Base-by-base conservation (phyloP, 2,888 invertebrate species). In the Papilio gigon region DNA sequence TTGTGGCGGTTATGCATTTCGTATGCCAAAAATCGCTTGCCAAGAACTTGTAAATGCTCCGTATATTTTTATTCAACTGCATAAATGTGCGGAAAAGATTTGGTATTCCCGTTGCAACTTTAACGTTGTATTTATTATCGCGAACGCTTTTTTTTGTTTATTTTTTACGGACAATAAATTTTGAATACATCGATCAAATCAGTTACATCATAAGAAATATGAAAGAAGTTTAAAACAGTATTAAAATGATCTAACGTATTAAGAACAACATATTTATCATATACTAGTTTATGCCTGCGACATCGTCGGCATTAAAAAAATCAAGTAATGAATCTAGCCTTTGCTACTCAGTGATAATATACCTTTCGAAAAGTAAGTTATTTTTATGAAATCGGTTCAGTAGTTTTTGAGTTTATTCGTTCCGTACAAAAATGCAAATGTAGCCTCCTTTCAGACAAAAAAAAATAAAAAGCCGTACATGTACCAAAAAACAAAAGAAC, bases 1-100 rank as follows among this genome's bases (percentile, higher is more conserved):
- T 76, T 76, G 74, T 73, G 75, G 70, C 59, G 70, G 70, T 62
- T 71, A 74, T 74, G 75, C 72, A 75, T 76, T 70, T 73, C 67
- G 72, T 71, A 72, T 72, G 71, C 74, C 70, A 74, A 75, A 78
- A 75, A 75, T 71, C 69, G 73, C 65, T 73, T 76, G 79, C 79
- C 79, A 77, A 75, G 74, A 75, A n/a, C 64, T 66, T 63, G 66
- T 63, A 67, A 66, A 70, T 70, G 70, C 59, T 63, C 12, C 35
- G 67, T 67, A 53, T 53, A 67, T 70, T 67, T 70, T 70, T 66
- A 63, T 70, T 63, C 62, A 63, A 56, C 59, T 65, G 59, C 58
- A 70, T 70, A 65, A 70, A 70, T 62, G 69, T 62, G 69, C 56
- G 65, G 56, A 65, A 65, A 62, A 70, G 69, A 70, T 70, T 70